Evolutionary conservation across 2,797 vertebrate genomes (phyloP), one percentile per base, ranked within the genome.

Genomic region (Oryzias dopingdopingensis): DNA sequence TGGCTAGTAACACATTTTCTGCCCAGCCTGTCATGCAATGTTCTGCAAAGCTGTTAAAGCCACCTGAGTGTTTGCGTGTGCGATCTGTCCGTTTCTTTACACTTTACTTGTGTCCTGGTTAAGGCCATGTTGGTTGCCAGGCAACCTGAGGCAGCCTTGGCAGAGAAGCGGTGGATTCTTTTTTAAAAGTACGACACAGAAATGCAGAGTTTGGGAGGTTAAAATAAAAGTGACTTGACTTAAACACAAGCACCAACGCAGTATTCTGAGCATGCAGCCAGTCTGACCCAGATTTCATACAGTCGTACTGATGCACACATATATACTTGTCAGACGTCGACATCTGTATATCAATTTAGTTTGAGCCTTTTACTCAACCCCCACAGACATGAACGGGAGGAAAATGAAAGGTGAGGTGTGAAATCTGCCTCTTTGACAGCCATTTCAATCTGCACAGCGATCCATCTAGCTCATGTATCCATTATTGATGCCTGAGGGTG

Each of bases 401-500:
- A 26, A 50, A 80, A 32, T n/a, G 49, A 65, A 66, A 54, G 51
- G 54, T 50, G 57, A 76, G 42, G 76, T 77, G 73, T 70, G 67
- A 81, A 77, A 80, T 80, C 70, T 69, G 52, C 56, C 51, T 56
- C 56, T 29, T 47, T 80, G 79, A 84, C 81, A 68, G 49, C 7
- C 46, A 75, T 65, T 79, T 83, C 86, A 83, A 53, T 82, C 70
- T 61, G 70, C 55, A 40, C 63, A 29, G 29, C 60, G 42, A 84
- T 80, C 80, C 79, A 79, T 84, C 76, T 77, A 72, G 59, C 74
- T 74, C 83, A 62, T 76, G 53, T 72, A 87, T 90, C 77, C 70
- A 89, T 89, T 90, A 91, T 90, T 88, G 85, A 91, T 87, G 86
- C 89, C 80, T 75, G 68, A 80, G 88, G 89, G 85, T 84, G 69